Evolutionary conservation across 2,888 invertebrate species (phyloP).

Genomic region (Hyposoter didymator): DNA sequence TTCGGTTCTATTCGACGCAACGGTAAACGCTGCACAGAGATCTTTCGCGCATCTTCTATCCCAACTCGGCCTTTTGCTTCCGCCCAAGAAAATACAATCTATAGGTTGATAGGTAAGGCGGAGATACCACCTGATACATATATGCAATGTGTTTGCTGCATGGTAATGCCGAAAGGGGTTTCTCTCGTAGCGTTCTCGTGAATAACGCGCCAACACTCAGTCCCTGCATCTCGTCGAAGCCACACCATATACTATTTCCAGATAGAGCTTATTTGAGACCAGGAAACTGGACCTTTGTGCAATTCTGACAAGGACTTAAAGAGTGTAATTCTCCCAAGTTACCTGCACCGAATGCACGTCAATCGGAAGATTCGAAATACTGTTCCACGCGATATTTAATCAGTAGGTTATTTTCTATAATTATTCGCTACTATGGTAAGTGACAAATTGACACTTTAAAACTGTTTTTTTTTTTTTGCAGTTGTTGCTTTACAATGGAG

Average conservation of each 20-base stretch:
- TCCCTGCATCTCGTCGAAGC: constrained; percentile 31
- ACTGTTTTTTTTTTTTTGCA: background rate
- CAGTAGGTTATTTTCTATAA: no score
- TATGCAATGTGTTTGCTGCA: constrained; percentile 35
- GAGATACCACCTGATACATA: constrained; percentile 41
- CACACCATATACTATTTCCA: constrained; percentile 1
- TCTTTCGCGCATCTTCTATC: constrained; percentile 58
- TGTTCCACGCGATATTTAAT: background rate
- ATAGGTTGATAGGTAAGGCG: constrained; percentile 31
- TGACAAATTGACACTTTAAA: background rate
- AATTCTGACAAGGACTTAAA: background rate
- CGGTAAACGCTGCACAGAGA: constrained; percentile 34
- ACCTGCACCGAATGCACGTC: background rate
- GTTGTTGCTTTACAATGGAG: background rate
- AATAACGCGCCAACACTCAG: constrained; percentile 30
- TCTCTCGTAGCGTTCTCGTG: constrained; percentile 12
- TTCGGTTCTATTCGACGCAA: constrained; percentile 24
- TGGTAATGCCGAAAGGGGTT: constrained; percentile 13
- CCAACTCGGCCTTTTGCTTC: constrained; percentile 24
- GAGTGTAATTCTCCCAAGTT: background rate
- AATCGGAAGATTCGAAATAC: background rate
- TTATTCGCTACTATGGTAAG: background rate
- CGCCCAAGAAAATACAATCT: constrained; percentile 7
- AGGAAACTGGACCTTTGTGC: background rate
- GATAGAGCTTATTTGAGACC: background rate